Percentiles rank a stretch among this genome's conserved stretches.
Conservation (phyloP, 2,888 invertebrate genomes). For the Tinea semifulvella region DNA sequence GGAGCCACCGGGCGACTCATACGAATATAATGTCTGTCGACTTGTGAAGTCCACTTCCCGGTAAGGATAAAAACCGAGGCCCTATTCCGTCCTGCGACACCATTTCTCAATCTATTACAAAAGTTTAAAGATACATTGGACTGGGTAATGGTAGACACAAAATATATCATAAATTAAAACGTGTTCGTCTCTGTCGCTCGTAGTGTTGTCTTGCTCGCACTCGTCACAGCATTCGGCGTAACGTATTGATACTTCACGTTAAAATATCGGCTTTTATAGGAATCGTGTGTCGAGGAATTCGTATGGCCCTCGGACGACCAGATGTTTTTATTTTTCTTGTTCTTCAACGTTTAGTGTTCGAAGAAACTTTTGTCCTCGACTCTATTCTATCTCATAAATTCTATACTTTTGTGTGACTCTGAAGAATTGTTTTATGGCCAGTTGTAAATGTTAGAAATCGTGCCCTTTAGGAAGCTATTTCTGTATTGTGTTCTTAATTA, state of each 20-base stretch:
- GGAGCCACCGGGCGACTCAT: constrained; percentile 37
- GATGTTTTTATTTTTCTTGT: constrained; percentile 52
- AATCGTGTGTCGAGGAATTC: constrained; percentile 43
- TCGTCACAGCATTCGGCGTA: constrained; percentile 46
- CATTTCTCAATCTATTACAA: constrained; percentile 62
- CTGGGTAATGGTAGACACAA: constrained; percentile 47
- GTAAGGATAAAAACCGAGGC: constrained; percentile 49
- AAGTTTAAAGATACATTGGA: constrained; percentile 59
- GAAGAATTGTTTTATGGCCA: constrained; percentile 60
- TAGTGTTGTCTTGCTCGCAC: constrained; percentile 40
- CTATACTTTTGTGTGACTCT: constrained; percentile 52
- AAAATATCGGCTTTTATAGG: constrained; percentile 56
- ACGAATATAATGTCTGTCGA: constrained; percentile 42
- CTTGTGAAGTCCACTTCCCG: constrained; percentile 63
- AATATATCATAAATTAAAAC: constrained; percentile 63
- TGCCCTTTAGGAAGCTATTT: constrained; percentile 18
- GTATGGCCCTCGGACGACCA: constrained; percentile 40
- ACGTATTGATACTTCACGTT: constrained; percentile 55
- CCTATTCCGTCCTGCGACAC: constrained; percentile 31
- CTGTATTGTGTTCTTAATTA: constrained; percentile 8
- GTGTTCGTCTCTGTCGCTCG: constrained; percentile 37
- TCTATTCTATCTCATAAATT: constrained; percentile 59
- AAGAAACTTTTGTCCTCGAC: constrained; percentile 47
- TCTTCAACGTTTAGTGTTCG: constrained; percentile 45
- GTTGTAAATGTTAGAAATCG: constrained; percentile 44